Conservation (phyloP, 1,140 invertebrate species). For the Leptestheria dahalacensis region DNA sequence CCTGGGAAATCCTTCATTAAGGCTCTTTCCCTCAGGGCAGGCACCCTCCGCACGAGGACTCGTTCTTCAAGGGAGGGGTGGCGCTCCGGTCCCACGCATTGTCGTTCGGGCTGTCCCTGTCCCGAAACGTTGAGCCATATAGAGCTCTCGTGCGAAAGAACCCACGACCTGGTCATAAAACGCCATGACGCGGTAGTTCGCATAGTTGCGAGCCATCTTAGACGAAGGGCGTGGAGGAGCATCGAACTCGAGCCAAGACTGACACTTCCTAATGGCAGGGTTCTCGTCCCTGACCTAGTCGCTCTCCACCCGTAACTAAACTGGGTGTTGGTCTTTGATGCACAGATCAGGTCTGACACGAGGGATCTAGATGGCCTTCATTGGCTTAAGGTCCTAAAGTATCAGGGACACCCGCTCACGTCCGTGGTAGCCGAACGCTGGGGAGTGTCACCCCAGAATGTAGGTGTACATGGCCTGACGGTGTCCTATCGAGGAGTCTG, state of each 20-base stretch:
- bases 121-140: slow-evolving; percentile 27
- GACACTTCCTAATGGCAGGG: neutral
- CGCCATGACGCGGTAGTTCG: slow-evolving; percentile 26
- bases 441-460: neutral
- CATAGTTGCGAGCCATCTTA: too few relatives aligned
- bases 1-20: slow-evolving; percentile 16
- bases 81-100: slow-evolving; percentile 15
- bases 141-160: slow-evolving; percentile 26
- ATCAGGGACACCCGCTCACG: neutral
- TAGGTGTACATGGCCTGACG: neutral
- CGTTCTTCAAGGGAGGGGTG: slow-evolving; percentile 1
- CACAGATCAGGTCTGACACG: neutral
- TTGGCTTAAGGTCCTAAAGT: neutral
- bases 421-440: neutral
- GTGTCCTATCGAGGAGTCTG: neutral
- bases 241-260: neutral
- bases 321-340: neutral
- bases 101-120: slow-evolving; percentile 22
- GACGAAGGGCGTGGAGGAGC: slow-evolving; percentile 4
- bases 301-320: neutral
- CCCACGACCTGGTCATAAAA: slow-evolving; percentile 25
- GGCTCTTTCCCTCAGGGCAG: slow-evolving; percentile 19
- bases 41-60: slow-evolving; percentile 18
- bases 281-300: neutral
- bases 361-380: neutral